Conservation (phyloP, 2,888 invertebrate genomes). For the Mesorhabditis spiculigera region DNA sequence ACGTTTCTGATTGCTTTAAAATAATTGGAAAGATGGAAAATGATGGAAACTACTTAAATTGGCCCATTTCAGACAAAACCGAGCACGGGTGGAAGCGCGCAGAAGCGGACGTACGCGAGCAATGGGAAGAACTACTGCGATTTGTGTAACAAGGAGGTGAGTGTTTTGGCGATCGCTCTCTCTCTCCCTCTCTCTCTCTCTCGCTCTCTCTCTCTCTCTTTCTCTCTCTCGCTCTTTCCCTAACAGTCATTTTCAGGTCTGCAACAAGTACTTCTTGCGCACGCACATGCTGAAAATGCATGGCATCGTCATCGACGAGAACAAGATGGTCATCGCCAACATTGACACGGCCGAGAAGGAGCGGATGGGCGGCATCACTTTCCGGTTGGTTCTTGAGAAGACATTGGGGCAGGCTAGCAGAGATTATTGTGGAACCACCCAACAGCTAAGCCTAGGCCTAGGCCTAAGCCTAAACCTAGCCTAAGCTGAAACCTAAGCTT, state of each 20-base stretch:
- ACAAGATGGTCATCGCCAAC: slow-evolving; percentile 58
- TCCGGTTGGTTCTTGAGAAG: slow-evolving; percentile 28
- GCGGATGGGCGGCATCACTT: slow-evolving; percentile 45
- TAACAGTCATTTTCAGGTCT: slow-evolving; percentile 69
- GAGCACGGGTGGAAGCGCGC: slow-evolving; percentile 14
- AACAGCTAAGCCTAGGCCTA: too few relatives aligned
- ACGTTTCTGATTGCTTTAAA: neutral
- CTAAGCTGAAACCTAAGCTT: too few relatives aligned
- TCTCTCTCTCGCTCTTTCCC: too few relatives aligned
- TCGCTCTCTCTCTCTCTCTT: neutral
- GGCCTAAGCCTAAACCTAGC: too few relatives aligned
- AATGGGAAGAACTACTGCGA: slow-evolving; percentile 58
- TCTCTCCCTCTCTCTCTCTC: neutral
- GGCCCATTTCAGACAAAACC: neutral
- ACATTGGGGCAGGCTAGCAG: too few relatives aligned
- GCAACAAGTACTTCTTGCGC: slow-evolving; percentile 99
- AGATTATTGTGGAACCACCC: too few relatives aligned
- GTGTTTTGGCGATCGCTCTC: neutral
- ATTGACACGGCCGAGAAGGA: slow-evolving; percentile 57
- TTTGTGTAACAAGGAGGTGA: slow-evolving; percentile 57
- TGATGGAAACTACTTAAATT: too few relatives aligned
- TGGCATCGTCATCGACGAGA: slow-evolving; percentile 61
- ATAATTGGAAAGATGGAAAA: neutral
- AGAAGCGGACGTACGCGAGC: slow-evolving; percentile 52
- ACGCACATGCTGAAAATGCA: slow-evolving; percentile 81